Conservation (phyloP, 2,888 invertebrate species). For the Ptychoptera contaminata region DNA sequence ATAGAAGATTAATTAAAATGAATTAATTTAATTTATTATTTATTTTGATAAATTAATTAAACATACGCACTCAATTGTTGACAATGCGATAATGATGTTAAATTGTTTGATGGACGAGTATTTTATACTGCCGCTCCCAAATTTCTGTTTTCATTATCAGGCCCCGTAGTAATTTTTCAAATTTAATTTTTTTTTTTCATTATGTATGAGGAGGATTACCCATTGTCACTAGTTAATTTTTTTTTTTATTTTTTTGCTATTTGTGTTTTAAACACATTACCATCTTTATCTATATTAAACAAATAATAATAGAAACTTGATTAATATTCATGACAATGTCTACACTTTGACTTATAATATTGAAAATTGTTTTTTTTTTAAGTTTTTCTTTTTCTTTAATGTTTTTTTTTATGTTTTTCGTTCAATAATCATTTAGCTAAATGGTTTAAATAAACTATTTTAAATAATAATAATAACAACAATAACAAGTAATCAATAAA, state of each 20-base stretch:
- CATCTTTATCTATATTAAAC: background rate
- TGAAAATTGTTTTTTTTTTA: background rate
- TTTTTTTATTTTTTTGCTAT: too few relatives aligned
- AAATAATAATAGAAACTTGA: background rate
- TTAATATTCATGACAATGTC: background rate
- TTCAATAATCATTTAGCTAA: background rate
- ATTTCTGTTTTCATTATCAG: background rate
- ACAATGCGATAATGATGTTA: conserved; percentile 30
- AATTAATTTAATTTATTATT: conserved; percentile 1
- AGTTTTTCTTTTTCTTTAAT: too few relatives aligned
- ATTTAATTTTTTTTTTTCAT: background rate
- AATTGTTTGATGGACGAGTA: conserved; percentile 25
- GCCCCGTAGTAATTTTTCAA: background rate
- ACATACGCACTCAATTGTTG: conserved; percentile 19
- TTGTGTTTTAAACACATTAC: background rate
- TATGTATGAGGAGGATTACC: background rate
- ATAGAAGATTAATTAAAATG: background rate
- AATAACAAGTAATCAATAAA: too few relatives aligned
- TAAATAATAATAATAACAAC: too few relatives aligned
- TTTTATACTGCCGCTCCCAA: conserved; percentile 34
- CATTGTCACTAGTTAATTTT: background rate
- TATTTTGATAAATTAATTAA: background rate
- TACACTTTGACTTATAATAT: background rate
- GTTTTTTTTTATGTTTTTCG: background rate
- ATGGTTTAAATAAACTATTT: too few relatives aligned